Evolutionary conservation across 2,888 invertebrate genomes (phyloP), one percentile per base, ranked within the genome.

Genomic region (Synanthedon tipuliformis): DNA sequence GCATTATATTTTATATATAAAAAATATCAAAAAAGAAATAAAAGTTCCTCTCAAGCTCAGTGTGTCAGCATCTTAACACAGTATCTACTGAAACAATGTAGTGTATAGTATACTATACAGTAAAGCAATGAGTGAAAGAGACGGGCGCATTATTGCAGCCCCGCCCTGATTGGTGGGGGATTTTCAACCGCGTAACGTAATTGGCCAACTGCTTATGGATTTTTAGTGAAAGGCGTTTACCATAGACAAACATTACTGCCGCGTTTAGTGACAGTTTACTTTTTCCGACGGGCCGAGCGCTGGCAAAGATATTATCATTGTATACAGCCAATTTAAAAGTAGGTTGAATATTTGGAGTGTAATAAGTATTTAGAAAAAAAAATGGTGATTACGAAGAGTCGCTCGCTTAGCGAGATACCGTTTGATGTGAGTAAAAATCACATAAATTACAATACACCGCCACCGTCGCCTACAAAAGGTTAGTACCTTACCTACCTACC

Each of bases 161-260:
- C 75, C 84, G 84, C 85, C 84, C 77, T 73, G 63, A 72, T 70
- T 70, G 76, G 82, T 71, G 81, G 83, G 85, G 34, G 81, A 71
- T 71, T 64, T 65, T 12, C 66, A 68, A 67, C 67, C 60, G 63
- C 60, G 68, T 63, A 57, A 58, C 73, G 77, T 81, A 76, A 86
- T 85, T 84, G 86, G 86, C 62, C 63, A 70, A 61, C 64, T 68
- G 70, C 76, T 84, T 86, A 84, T 84, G 71, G 85, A 85, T 84
- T 86, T 84, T 84, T 80, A 78, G 75, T 63, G 59, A 15, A 63
- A 75, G 72, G 72, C 73, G 73, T 64, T 58, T 60, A 63, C 55
- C 56, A 66, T 65, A 66, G 69, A 73, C 45, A 69, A 75, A 73
- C 73, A 68, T 13, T 69, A 71, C 68, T 74, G 69, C 68, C 68